Base-by-base conservation (phyloP, 2,888 invertebrate species). In the Leptopilina myrica region DNA sequence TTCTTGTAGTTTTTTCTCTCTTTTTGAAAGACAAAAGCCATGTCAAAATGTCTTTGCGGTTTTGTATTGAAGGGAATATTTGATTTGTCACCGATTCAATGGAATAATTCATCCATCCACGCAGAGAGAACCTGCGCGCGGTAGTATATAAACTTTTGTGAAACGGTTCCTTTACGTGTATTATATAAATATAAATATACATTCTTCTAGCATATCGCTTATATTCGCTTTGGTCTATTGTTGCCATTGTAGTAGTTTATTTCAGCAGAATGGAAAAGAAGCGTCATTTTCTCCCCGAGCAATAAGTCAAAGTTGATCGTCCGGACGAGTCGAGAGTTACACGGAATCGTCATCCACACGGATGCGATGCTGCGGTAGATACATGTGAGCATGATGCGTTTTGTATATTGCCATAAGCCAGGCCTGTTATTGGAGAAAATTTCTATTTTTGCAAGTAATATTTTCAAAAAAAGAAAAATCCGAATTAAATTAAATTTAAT, bases 361-460 rank as follows among this genome's bases (percentile, higher is more conserved):
- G 56, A 53, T 33, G 73, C 26, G 56, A 53, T 33, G 73, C 26
- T 73, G 56, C 15, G n/a, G 14, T 15, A 69, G 33, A 73, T 56
- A 81, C 81, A 69, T 14, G 56, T 56, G 81, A 80, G 81, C 82
- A 81, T 78, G 82, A 82, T 82, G 82, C 82, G 82, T 82, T 79
- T 9, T 49, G 11, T 0, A 49, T 2, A 20, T 20, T 20, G 20
- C 20, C 20, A 1, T 20, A 20, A 9, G 82, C 77, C 76, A 77
- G 64, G 11, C 77, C 82, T 12, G 49, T 49, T 49, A 49, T 12
- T 11, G 49, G 49, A 49, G 9, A 11, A 49, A 9, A 11, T 49
- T 9, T 46, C 9, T 11, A 49, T 11, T 49, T 49, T 49, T 49
- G 12, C 49, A 49, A 11, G 49, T 33, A 33, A 33, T 4, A 33